These are phyloP conservation scores for Agrotis segetum DNA, from an alignment of 2,888 invertebrate species.

Conservation along the genomic window DNA sequence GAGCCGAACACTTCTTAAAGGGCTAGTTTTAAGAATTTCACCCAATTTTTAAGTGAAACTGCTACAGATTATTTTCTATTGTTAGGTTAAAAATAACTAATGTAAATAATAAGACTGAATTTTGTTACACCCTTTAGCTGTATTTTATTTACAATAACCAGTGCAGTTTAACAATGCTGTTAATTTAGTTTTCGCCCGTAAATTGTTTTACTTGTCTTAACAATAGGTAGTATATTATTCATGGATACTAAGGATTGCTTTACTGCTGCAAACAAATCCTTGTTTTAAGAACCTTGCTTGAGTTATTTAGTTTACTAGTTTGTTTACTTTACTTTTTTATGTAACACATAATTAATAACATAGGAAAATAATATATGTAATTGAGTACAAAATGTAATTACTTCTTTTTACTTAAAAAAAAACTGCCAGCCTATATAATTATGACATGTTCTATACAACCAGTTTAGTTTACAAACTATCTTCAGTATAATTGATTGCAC, in stretches of 20 bases:
- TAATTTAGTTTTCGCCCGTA: neutral
- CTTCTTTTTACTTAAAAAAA: too few species aligned
- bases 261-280: neutral
- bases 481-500: neutral
- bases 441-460: too few species aligned
- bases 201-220: neutral
- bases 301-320: too few species aligned
- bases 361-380: too few species aligned
- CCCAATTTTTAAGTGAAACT: too few species aligned
- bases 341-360: too few species aligned
- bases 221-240: slow-evolving; percentile 7
- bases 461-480: neutral
- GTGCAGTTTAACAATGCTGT: neutral
- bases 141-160: slow-evolving; percentile 1
- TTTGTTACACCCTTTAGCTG: neutral
- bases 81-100: neutral
- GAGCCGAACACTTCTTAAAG: too few species aligned
- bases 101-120: too few species aligned
- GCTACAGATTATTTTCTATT: neutral
- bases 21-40: too few species aligned
- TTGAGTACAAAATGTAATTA: too few species aligned
- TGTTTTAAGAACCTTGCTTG: neutral
- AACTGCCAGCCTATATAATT: too few species aligned
- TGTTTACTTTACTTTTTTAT: too few species aligned
- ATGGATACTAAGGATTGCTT: neutral